Conservation (phyloP, 1,140 invertebrate species). For the Drosophila seguyi region DNA sequence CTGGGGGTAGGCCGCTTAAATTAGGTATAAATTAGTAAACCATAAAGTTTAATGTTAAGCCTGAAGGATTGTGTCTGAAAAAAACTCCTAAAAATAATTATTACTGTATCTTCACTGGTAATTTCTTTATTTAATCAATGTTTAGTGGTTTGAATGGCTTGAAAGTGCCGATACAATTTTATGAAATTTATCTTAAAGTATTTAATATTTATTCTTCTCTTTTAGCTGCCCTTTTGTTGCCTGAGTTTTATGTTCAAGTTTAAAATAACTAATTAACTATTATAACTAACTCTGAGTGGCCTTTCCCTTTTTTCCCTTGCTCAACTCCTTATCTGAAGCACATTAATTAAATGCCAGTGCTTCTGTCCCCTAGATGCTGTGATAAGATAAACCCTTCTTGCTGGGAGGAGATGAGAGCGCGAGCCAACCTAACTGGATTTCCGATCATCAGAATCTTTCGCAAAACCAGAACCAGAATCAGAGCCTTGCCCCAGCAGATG, state of each 20-base stretch:
- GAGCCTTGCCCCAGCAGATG: slow-evolving; percentile 8
- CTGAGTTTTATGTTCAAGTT: fast-evolving
- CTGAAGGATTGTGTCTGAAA: not conserved
- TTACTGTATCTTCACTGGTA: not conserved
- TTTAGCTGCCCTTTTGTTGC: not conserved
- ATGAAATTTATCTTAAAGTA: not conserved
- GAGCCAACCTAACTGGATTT: slow-evolving; percentile 25
- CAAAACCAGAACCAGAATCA: not conserved
- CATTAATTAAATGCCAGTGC: slow-evolving; percentile 54
- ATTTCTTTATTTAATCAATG: not conserved
- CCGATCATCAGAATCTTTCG: not conserved
- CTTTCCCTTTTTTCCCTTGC: slow-evolving; percentile 18
- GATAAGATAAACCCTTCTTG: slow-evolving; percentile 58
- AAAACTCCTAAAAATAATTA: not conserved
- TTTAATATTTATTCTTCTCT: not conserved
- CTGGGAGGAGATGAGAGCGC: slow-evolving; percentile 37
- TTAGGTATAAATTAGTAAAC: slow-evolving; percentile 12
- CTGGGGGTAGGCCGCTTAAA: not conserved
- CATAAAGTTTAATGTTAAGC: slow-evolving; percentile 3
- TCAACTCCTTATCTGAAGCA: slow-evolving; percentile 41
- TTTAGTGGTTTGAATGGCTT: too few species aligned
- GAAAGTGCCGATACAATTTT: not conserved
- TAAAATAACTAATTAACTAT: not conserved
- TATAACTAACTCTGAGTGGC: too few species aligned
- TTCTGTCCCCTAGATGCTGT: slow-evolving; percentile 47